Percentiles rank a stretch among this genome's conserved stretches.
These are phyloP conservation scores for Lomographa bimaculata DNA, from an alignment of 2,888 invertebrate genomes.

Conservation along the genomic window DNA sequence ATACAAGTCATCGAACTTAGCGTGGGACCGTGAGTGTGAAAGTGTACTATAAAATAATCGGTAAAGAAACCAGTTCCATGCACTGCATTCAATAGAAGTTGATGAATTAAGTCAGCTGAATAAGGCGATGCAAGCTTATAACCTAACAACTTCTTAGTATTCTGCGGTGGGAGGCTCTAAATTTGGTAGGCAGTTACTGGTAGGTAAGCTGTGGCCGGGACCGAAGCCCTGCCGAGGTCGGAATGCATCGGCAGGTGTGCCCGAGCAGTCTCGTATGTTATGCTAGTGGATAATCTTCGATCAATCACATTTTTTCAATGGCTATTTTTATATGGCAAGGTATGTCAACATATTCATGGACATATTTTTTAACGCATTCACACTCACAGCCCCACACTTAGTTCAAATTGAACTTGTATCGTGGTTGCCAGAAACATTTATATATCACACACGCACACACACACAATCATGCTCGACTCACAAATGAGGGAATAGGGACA, in stretches of 20 bases:
- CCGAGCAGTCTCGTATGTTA: conserved; percentile 35
- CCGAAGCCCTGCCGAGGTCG: conserved; percentile 64
- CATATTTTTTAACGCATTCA: no score
- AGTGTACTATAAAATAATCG: no score
- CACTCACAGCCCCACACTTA: no score
- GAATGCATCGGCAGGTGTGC: conserved; percentile 78
- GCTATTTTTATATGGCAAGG: neutral
- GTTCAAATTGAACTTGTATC: no score
- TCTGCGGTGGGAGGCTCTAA: conserved; percentile 13
- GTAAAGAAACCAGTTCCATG: conserved; percentile 8
- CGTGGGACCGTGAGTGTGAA: no score
- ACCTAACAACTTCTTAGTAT: conserved; percentile 4
- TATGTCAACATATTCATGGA: no score
- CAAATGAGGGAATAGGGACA: no score
- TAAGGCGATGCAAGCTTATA: conserved; percentile 8
- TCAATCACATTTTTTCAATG: conserved; percentile 16
- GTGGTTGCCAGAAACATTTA: no score
- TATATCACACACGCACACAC: no score
- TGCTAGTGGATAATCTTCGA: conserved; percentile 44
- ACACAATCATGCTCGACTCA: no score
- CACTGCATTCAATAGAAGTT: conserved; percentile 25
- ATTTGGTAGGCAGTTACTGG: conserved; percentile 32
- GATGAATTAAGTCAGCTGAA: conserved; percentile 42
- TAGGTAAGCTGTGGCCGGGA: conserved; percentile 28
- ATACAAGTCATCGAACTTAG: no score